These are phyloP conservation scores for Scaptomyza reducta DNA, from an alignment of 2,888 invertebrate species.

Conservation along the genomic window DNA sequence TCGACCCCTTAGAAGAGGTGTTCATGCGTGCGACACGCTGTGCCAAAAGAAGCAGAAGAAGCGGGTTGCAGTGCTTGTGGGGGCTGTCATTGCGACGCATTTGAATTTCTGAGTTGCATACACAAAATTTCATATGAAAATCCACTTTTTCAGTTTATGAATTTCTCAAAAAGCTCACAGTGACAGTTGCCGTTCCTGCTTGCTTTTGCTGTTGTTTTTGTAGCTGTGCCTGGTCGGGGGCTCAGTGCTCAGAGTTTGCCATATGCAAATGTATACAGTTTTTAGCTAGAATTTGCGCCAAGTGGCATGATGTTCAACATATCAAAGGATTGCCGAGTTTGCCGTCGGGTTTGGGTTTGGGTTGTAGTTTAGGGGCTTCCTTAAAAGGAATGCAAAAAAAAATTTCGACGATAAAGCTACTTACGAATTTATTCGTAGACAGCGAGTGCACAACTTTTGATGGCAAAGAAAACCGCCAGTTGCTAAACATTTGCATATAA, in stretches of 20 bases:
- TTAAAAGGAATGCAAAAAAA: slow-evolving; percentile 18
- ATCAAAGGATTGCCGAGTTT: slow-evolving; percentile 67
- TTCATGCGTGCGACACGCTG: slow-evolving; percentile 78
- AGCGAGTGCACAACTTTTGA: slow-evolving; percentile 11
- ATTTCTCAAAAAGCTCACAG: slow-evolving; percentile 76
- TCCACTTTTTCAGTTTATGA: slow-evolving; percentile 79
- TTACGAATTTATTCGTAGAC: slow-evolving; percentile 37
- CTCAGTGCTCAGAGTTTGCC: slow-evolving; percentile 38
- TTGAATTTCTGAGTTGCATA: slow-evolving; percentile 74
- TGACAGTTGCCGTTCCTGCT: slow-evolving; percentile 60
- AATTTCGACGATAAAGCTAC: too few species aligned
- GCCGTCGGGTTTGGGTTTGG: slow-evolving; percentile 9
- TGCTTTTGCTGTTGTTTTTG: slow-evolving; percentile 14
- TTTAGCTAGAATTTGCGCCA: slow-evolving; percentile 68
- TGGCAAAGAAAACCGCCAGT: slow-evolving; percentile 5
- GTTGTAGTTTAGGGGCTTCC: slow-evolving; percentile 9
- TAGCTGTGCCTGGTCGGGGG: slow-evolving; percentile 14
- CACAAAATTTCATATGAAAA: slow-evolving; percentile 76
- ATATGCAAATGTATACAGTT: slow-evolving; percentile 69
- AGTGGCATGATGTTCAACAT: slow-evolving; percentile 76
- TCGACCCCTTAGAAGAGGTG: slow-evolving; percentile 59
- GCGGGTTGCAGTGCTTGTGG: slow-evolving; percentile 1
- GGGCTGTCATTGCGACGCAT: slow-evolving; percentile 69
- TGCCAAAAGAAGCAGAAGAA: slow-evolving; percentile 25
- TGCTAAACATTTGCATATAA: neutral